Conservation (phyloP, 1,140 invertebrate genomes). For the Pinna nobilis region DNA sequence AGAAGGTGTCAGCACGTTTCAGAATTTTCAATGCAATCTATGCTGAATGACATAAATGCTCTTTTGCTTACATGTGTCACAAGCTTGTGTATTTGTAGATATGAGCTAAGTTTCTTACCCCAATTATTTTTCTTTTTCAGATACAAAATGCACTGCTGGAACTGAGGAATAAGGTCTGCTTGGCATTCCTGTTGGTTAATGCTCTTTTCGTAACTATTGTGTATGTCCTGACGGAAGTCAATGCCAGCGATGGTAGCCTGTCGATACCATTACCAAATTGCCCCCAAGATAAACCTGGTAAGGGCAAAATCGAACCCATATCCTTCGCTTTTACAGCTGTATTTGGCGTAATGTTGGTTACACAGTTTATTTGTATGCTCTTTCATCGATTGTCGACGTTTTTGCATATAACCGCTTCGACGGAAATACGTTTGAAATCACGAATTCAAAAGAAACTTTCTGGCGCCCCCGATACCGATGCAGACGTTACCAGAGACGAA, state of each 20-base stretch:
- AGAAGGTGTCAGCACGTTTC: too few relatives aligned
- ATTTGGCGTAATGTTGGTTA: conserved; percentile 75
- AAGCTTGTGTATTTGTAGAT: neutral
- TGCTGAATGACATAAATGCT: neutral
- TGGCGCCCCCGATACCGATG: neutral
- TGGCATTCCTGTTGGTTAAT: conserved; percentile 70
- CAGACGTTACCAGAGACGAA: conserved; percentile 40
- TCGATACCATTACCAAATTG: conserved; percentile 51
- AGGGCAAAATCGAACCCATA: conserved; percentile 71
- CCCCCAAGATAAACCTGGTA: conserved; percentile 26
- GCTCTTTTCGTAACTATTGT: conserved; percentile 69
- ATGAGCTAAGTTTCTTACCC: neutral
- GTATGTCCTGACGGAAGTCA: conserved; percentile 54
- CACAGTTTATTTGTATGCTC: conserved; percentile 77
- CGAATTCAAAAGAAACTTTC: conserved; percentile 23
- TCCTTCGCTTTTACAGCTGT: conserved; percentile 75
- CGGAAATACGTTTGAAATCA: conserved; percentile 52
- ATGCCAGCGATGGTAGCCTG: conserved; percentile 46
- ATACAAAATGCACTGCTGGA: conserved; percentile 88
- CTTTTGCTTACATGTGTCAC: neutral
- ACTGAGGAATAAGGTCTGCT: conserved; percentile 88
- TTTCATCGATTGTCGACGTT: conserved; percentile 74
- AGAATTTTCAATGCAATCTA: neutral
- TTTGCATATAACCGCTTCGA: conserved; percentile 66
- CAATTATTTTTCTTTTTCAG: conserved; percentile 4